phyloP scores from a whole-genome alignment of 2,888 invertebrate species.

The Linnaemya tessellans region DNA sequence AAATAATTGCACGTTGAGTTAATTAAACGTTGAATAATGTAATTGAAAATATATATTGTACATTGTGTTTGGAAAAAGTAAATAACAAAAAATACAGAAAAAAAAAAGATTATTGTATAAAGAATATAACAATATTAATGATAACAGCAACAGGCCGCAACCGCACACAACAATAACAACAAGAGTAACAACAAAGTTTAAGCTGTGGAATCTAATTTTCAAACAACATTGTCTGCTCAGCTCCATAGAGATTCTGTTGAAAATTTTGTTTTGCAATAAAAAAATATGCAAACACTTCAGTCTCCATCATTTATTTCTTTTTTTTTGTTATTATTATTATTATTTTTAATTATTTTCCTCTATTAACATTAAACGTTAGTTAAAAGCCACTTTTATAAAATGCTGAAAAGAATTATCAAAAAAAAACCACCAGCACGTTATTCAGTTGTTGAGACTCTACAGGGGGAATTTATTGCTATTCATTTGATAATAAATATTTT shows the following conservation, averaged over 20 bases:
- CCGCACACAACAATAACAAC: constrained; percentile 41
- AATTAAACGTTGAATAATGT: constrained; percentile 83
- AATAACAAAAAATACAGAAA: neutral
- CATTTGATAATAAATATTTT: constrained; percentile 11
- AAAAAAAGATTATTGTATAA: constrained; percentile 38
- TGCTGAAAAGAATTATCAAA: constrained; percentile 16
- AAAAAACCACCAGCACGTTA: constrained; percentile 14
- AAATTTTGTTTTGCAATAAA: neutral
- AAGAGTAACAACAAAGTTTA: constrained; percentile 45
- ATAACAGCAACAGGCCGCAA: constrained; percentile 36
- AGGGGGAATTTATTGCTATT: constrained; percentile 23
- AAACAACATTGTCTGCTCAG: constrained; percentile 45
- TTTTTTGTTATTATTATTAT: neutral
- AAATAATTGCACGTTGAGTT: constrained; percentile 83
- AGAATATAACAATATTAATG: constrained; percentile 58
- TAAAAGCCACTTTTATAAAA: constrained; percentile 30
- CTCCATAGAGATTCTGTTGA: constrained; percentile 42
- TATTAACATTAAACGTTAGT: constrained; percentile 5
- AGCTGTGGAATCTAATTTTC: constrained; percentile 46
- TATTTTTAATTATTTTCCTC: constrained; percentile 9
- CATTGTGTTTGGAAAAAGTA: constrained; percentile 19
- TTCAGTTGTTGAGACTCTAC: constrained; percentile 15
- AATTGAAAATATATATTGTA: constrained; percentile 78
- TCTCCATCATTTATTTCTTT: constrained; percentile 20
- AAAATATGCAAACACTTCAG: constrained; percentile 37